Evolutionary conservation across 1,140 invertebrate species (phyloP).

Genomic region (Trissolcus basalis): DNA sequence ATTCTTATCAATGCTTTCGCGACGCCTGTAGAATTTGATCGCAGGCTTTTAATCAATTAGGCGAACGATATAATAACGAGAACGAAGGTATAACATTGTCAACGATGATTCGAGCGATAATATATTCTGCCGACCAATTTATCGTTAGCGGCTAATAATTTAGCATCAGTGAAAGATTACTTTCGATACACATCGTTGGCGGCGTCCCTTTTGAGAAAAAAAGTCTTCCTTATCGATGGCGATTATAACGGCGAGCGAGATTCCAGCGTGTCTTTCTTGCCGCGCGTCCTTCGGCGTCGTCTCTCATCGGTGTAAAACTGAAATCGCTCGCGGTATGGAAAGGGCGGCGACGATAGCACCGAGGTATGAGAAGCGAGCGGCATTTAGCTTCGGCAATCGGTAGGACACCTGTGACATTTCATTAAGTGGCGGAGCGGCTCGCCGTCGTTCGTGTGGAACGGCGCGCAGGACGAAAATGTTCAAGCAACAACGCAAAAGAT

Average conservation of each 20-base stretch:
- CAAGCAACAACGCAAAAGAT: constrained; percentile 35
- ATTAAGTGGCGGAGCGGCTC: constrained; percentile 68
- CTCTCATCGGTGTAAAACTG: constrained; percentile 38
- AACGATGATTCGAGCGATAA: constrained; percentile 31
- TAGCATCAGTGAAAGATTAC: constrained; percentile 35
- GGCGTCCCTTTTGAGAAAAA: constrained; percentile 45
- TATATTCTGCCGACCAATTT: constrained; percentile 28
- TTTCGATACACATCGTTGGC: constrained; percentile 46
- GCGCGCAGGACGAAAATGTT: constrained; percentile 29
- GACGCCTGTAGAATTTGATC: constrained; percentile 13
- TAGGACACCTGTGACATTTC: constrained; percentile 76
- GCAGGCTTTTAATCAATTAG: constrained; percentile 25
- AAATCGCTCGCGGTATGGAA: constrained; percentile 49
- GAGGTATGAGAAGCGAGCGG: constrained; percentile 70
- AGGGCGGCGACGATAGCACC: constrained; percentile 55
- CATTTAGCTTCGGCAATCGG: constrained; percentile 71
- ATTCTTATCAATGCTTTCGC: no score
- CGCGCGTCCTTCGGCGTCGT: constrained; percentile 40
- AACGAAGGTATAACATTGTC: constrained; percentile 32
- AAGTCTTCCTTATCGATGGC: constrained; percentile 52
- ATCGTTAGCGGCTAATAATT: constrained; percentile 44
- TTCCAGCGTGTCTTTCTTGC: constrained; percentile 48
- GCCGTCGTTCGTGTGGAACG: constrained; percentile 51
- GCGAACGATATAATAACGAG: constrained; percentile 22
- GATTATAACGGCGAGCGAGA: constrained; percentile 52